Evolutionary conservation across 2,797 vertebrate genomes (phyloP), one percentile per base, ranked within the genome.

Genomic region (Astyanax mexicanus): DNA sequence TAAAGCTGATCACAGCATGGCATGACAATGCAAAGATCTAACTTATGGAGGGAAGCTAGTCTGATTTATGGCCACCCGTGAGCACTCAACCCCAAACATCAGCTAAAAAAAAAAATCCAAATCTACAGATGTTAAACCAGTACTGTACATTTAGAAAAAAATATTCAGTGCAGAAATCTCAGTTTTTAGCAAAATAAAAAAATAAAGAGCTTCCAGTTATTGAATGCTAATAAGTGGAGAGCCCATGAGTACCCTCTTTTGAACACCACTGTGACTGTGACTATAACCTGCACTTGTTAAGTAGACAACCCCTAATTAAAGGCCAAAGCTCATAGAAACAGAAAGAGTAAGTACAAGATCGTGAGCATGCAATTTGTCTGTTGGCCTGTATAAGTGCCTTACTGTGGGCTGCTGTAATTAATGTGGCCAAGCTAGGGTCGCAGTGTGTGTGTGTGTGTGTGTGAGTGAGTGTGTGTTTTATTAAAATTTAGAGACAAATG

Each of bases 1-100:
- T 69, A 17, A 74, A 71, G 38, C 55, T 72, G 47, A 74, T 71
- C 62, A 72, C 57, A 47, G 68, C 67, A 70, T 73, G 69, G 38
- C 37, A 70, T 73, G 72, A 81, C 60, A 57, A 74, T 72, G 72
- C 49, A 71, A 57, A 62, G 15, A 54, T 23, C 7, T 65, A 29
- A 1, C 40, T 17, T 37, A 10, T 38, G 37, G 9, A 40, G n/a
- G 5, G 5, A 7, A 40, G 10, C 4, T 23, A 23, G 11, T 15
- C 40, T 13, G 21, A 6, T 21, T 9, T 21, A 38, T 40, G 19
- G n/a, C 40, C 7, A 21, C 12, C 10, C 4, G 27, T 27, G 21
- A 27, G 21, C 19, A 23, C 3, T 7, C 25, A 32, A 32, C 21
- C n/a, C 3, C 0, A 21, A 52, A 38, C 32, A 29, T 57, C 54